Base-by-base conservation (phyloP, 2,113 vertebrate species). In the Galemys pyrenaicus region DNA sequence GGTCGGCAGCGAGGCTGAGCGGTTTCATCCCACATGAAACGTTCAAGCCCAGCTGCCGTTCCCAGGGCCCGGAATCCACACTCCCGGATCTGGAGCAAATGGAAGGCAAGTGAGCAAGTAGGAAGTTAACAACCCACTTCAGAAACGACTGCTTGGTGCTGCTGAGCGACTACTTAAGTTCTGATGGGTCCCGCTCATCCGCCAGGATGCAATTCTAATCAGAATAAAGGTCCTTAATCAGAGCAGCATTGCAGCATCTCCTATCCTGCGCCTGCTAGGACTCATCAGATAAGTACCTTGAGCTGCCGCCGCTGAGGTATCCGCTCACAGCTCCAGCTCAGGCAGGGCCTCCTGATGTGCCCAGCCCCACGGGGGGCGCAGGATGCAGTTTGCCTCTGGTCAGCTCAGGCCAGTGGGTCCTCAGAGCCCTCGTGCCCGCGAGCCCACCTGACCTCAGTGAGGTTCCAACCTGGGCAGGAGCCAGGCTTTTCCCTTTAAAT, bases 121-220 rank as follows among this genome's bases (percentile, higher is more conserved):
- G n/a, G 82, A 92, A 89, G 74, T 71, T 56, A 89, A 82, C 54
- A 81, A 41, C 51, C 80, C 75, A 89, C 85, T 87, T 94, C 89
- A 62, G 84, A 85, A 85, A 71, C 2, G 28, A 37, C 84, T 77
- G 74, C 74, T 51, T 65, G 0, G 0, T 86, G 75, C 94, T 44
- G 13, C 3, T 32, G 58, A 89, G 74, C 67, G 51, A 44, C 46
- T 51, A 19, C 54, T 39, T 78, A 37, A 39, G 3, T 51, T 44
- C 56, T 28, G 24, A 51, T 4, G 68, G 80, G 35, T 92, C 46
- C 75, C 0, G 2, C 79, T 89, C 92, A n/a, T 60, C 73, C 82
- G 92, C 75, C n/a, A 32, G 54, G 17, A 24, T 46, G 26, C 46
- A 5, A 87, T n/a, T 92, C 89, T 87, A 87, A 83, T 87, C 88